These are phyloP conservation scores for Sebastes ruberrimus DNA, from an alignment of 2,797 vertebrate species.

Conservation along the genomic window DNA sequence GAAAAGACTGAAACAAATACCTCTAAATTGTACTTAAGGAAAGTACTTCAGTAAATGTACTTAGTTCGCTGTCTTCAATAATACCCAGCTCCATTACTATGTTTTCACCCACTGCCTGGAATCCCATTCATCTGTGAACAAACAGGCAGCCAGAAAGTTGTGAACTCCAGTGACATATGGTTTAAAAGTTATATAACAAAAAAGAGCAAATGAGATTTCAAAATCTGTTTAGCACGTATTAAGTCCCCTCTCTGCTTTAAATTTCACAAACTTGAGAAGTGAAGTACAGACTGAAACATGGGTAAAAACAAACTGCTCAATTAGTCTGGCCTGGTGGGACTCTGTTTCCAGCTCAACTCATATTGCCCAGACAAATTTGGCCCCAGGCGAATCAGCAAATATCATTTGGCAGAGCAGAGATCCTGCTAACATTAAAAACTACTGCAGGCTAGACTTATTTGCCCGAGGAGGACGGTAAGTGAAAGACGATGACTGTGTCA, in stretches of 20 bases:
- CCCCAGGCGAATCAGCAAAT: slow-evolving; percentile 57
- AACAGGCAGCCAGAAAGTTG: slow-evolving; percentile 18
- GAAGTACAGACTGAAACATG: slow-evolving; percentile 20
- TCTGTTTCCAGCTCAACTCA: slow-evolving; percentile 40
- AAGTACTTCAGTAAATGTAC: too few relatives aligned
- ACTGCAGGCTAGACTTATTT: slow-evolving; percentile 53
- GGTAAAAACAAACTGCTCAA: slow-evolving; percentile 50
- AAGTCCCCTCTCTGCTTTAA: slow-evolving; percentile 4
- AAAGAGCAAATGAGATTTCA: slow-evolving; percentile 9
- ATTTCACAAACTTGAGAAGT: slow-evolving; percentile 14
- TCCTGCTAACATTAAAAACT: slow-evolving; percentile 49
- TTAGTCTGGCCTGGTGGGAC: slow-evolving; percentile 39
- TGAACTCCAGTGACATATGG: not conserved
- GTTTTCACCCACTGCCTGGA: slow-evolving; percentile 27
- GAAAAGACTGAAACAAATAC: not conserved
- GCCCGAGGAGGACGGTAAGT: slow-evolving; percentile 37
- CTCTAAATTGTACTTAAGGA: not conserved
- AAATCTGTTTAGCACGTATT: slow-evolving; percentile 10
- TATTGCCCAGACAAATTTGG: slow-evolving; percentile 61
- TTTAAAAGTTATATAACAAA: not conserved
- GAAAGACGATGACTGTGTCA: slow-evolving; percentile 54
- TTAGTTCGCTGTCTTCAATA: not conserved
- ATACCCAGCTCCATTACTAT: not conserved
- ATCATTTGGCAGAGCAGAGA: slow-evolving; percentile 42
- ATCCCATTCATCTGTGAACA: slow-evolving; percentile 49